Evolutionary conservation across 2,888 invertebrate species (phyloP), one percentile per base, ranked within the genome.

Genomic region (Archips xylosteana): DNA sequence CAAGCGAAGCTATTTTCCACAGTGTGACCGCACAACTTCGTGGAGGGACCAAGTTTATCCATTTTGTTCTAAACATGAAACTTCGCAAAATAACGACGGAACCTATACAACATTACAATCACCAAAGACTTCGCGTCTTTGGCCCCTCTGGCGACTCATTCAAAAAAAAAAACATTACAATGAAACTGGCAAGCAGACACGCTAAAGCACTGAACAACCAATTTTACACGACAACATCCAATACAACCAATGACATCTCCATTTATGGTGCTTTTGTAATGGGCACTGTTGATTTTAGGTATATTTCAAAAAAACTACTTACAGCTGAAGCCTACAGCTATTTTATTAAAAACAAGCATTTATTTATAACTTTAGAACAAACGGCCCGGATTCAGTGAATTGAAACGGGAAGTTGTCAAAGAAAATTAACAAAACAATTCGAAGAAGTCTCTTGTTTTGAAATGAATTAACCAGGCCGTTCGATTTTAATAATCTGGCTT

Each of bases 161-260:
- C n/a, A n/a, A n/a, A n/a, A n/a, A n/a, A n/a, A n/a, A n/a, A n/a
- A 23, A 23, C 23, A 23, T 23, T 23, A 23, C 23, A 23, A 23
- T 23, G 23, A 23, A 1, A 23, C 23, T 23, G 23, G 1, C 15
- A 71, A 79, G 76, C 81, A 82, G 81, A 82, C 82, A 81, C 80
- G 80, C 81, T 73, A 70, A 82, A 80, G 80, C 80, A 69, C 47
- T 23, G 15, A 54, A 77, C 77, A 77, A 75, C 62, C 70, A 77
- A 75, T 76, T 68, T 59, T 74, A 77, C 77, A 76, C 54, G 71
- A 75, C 77, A 76, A 78, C 77, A 78, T 72, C 64, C 70, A 76
- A 67, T 75, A 74, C 75, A 74, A 68, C 75, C 76, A 77, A 74
- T 70, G 75, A 70, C 54, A 75, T 73, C 42, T 75, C 61, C 67